phyloP scores from a whole-genome alignment of 1,140 invertebrate genomes.

The Dendroctonus ponderosae region DNA sequence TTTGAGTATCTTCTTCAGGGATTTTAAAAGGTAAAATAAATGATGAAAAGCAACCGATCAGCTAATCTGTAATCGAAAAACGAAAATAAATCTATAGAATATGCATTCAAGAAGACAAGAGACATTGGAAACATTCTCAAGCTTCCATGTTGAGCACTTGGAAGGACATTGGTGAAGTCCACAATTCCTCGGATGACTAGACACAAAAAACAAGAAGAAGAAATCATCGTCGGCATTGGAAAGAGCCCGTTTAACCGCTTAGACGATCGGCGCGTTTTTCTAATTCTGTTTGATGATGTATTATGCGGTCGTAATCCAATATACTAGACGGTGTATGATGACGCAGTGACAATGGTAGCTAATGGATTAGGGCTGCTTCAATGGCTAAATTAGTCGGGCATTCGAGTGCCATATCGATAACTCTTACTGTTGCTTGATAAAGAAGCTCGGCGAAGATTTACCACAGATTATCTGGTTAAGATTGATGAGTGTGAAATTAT shows the following conservation, averaged over 20 bases:
- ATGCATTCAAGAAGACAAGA: no score
- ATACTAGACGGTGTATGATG: conserved; percentile 30
- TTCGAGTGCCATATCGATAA: conserved; percentile 35
- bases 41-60: no score
- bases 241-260: conserved; percentile 12
- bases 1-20: no score
- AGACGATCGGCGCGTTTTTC: conserved; percentile 19
- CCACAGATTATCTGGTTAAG: conserved; percentile 28
- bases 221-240: conserved; percentile 21
- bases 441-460: conserved; percentile 21
- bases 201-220: conserved; percentile 17
- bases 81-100: no score
- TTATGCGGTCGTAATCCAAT: conserved; percentile 34
- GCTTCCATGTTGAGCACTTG: not conserved
- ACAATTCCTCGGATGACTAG: conserved; percentile 22
- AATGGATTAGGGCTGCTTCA: conserved; percentile 33
- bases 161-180: not conserved
- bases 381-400: conserved; percentile 31
- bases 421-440: conserved; percentile 19
- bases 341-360: conserved; percentile 35
- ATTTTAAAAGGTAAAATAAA: no score
- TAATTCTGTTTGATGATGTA: conserved; percentile 35
- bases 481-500: conserved; percentile 34
- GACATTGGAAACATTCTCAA: not conserved
- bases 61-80: no score